phyloP scores from a whole-genome alignment of 2,797 vertebrate genomes.

The Carcharodon carcharias region DNA sequence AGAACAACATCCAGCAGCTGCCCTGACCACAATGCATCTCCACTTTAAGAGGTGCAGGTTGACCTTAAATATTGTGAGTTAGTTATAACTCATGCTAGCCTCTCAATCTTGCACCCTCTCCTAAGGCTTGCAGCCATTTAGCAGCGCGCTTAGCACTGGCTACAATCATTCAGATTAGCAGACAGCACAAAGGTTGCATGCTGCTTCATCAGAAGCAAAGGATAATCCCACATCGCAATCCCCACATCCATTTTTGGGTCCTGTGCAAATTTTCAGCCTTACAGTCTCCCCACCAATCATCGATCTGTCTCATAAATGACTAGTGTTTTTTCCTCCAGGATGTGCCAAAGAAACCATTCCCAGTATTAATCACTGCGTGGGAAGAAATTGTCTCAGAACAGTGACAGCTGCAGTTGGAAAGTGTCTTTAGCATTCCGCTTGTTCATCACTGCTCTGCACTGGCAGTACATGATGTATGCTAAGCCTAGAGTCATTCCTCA shows the following conservation, averaged over 20 bases:
- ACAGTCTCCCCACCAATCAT: background rate
- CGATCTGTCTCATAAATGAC: background rate
- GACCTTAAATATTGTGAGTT: background rate
- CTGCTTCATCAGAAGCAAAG: no score
- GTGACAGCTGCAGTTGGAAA: background rate
- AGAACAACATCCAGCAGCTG: background rate
- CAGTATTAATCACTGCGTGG: background rate
- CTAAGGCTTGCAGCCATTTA: no score
- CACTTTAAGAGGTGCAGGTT: background rate
- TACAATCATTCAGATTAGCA: no score
- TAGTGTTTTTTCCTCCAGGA: background rate
- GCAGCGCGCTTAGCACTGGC: background rate
- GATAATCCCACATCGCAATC: no score
- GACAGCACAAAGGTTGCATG: no score
- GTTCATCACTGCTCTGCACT: background rate
- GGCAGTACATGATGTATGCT: background rate
- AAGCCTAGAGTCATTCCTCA: background rate
- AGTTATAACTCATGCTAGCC: no score
- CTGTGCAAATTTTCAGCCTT: no score
- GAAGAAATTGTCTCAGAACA: background rate
- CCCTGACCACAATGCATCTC: background rate
- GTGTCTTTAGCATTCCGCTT: background rate
- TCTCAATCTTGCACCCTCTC: background rate
- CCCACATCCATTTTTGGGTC: no score
- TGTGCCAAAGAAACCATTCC: background rate